phyloP scores from a whole-genome alignment of 2,888 invertebrate genomes.

The Hartigia nigra region DNA sequence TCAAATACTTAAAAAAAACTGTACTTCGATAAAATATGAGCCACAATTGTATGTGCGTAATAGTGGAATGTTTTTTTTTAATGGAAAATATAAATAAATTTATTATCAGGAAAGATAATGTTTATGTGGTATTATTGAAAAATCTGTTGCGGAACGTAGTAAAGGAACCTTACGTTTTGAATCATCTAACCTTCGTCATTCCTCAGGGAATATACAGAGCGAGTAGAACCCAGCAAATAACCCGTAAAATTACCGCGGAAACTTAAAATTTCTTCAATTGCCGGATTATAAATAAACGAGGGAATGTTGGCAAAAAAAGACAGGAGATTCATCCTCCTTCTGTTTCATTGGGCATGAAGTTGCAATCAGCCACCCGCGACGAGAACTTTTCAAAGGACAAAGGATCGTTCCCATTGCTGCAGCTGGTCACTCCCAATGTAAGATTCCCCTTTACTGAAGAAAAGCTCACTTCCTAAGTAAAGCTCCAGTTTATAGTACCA shows the following conservation, averaged over 20 bases:
- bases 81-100: too few species aligned
- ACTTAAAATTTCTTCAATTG: slow-evolving; percentile 41
- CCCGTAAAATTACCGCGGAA: slow-evolving; percentile 47
- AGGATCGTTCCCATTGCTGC: slow-evolving; percentile 27
- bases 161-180: too few species aligned
- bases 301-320: not conserved
- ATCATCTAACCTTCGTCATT: slow-evolving; percentile 23
- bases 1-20: too few species aligned
- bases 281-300: slow-evolving; percentile 33
- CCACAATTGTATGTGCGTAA: too few species aligned
- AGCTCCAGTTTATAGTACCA: too few species aligned
- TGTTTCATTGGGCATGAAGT: slow-evolving; percentile 46
- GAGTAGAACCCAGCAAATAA: slow-evolving; percentile 38
- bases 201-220: slow-evolving; percentile 26
- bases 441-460: too few species aligned
- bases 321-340: slow-evolving; percentile 4
- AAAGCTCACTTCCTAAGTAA: too few species aligned
- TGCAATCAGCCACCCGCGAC: slow-evolving; percentile 37
- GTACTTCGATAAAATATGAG: too few species aligned
- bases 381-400: slow-evolving; percentile 35
- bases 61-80: too few species aligned
- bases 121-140: too few species aligned
- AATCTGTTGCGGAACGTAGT: too few species aligned
- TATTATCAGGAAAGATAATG: too few species aligned
- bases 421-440: slow-evolving; percentile 23